Percentiles rank a stretch among this genome's conserved stretches.
These are phyloP conservation scores for Drosophila paramelanica DNA, from an alignment of 2,888 invertebrate species.

Conservation along the genomic window DNA sequence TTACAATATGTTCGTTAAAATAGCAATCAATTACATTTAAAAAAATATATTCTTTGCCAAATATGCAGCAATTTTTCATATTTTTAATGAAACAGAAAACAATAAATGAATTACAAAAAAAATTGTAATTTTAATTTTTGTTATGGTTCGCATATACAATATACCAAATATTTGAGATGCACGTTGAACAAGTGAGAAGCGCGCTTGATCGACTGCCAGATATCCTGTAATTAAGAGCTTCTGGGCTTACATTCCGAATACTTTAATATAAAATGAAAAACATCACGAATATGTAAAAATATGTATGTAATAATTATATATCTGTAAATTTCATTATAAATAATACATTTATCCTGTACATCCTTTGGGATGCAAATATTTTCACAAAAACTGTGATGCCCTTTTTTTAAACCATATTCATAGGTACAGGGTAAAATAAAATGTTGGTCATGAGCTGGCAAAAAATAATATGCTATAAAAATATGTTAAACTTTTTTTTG, in stretches of 20 bases:
- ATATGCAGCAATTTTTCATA: conserved; percentile 34
- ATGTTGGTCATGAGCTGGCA: conserved; percentile 2
- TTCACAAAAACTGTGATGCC: not conserved
- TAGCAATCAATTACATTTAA: conserved; percentile 38
- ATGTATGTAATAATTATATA: too few relatives aligned
- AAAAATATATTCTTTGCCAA: conserved; percentile 22
- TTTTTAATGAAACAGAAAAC: conserved; percentile 34
- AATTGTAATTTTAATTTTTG: conserved; percentile 20
- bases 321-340: too few relatives aligned
- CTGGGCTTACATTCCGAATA: too few relatives aligned
- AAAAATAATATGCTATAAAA: conserved; percentile 2
- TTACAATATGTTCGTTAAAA: conserved; percentile 48
- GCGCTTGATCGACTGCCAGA: not conserved
- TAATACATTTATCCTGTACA: not conserved
- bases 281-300: too few relatives aligned
- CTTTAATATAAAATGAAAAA: too few relatives aligned
- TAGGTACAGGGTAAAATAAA: conserved; percentile 17
- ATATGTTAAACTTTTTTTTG: conserved; percentile 21
- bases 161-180: conserved; percentile 37
- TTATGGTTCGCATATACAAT: conserved; percentile 22
- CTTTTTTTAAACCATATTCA: not conserved
- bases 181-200: conserved; percentile 2
- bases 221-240: conserved; percentile 1
- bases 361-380: not conserved
- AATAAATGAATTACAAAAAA: conserved; percentile 4